Percentiles rank a stretch among this genome's conserved stretches.
phyloP scores from a whole-genome alignment of 2,113 vertebrate species.

The Delphinus delphis region DNA sequence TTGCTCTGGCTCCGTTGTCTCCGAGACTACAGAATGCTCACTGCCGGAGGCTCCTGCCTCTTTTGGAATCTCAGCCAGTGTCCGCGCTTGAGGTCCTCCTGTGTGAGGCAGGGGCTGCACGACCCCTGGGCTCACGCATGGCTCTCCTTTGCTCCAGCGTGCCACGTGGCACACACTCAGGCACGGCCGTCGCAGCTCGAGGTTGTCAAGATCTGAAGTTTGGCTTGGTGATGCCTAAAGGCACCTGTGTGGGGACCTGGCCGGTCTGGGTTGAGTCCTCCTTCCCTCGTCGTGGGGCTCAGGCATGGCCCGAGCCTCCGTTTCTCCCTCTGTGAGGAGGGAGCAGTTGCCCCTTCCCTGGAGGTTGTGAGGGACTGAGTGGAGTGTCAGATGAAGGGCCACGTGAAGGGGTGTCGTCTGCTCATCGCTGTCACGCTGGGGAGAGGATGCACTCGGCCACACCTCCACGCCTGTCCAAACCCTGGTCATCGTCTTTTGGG shows the following conservation, averaged over 20 bases:
- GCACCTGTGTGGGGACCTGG: not conserved
- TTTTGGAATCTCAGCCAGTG: not conserved
- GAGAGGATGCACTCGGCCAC: not conserved
- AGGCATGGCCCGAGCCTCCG: not conserved
- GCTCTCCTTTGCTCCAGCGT: not conserved
- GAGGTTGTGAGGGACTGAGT: not conserved
- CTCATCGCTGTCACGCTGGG: not conserved
- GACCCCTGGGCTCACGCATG: fast-evolving
- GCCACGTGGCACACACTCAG: fast-evolving
- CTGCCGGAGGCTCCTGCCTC: not conserved
- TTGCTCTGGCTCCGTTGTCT: not conserved
- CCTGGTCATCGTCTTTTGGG: not conserved
- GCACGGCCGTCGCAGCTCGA: fast-evolving
- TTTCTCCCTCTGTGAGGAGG: not conserved
- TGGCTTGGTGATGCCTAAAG: not conserved
- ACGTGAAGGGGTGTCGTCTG: not conserved
- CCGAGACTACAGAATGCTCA: not conserved
- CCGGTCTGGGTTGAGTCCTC: not conserved
- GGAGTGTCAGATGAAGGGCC: not conserved
- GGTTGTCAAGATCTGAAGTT: not conserved
- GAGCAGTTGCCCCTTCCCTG: not conserved
- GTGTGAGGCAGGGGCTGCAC: not conserved
- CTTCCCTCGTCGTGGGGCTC: not conserved
- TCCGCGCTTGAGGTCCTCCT: not conserved
- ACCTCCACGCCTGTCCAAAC: not conserved